These are phyloP conservation scores for Anabacerthia variegaticeps DNA, from an alignment of 2,797 vertebrate genomes.

Conservation along the genomic window DNA sequence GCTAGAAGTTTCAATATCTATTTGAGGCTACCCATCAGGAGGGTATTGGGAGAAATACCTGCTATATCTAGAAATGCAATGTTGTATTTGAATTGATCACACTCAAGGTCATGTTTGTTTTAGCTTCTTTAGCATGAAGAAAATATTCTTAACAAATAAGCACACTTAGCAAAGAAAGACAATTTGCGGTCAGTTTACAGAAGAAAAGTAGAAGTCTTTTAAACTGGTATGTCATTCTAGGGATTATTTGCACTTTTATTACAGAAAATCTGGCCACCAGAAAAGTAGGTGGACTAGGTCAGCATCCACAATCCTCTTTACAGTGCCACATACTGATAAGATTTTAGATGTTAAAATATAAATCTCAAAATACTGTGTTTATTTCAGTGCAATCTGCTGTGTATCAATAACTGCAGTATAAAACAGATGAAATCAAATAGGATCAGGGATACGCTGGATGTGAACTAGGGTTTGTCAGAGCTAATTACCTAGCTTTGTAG, in stretches of 20 bases:
- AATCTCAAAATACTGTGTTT: constrained; percentile 26
- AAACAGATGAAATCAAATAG: neutral
- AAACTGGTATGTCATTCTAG: constrained; percentile 7
- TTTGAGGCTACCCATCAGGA: neutral
- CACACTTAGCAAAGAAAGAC: neutral
- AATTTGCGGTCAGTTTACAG: constrained; percentile 10
- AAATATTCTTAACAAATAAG: constrained; percentile 17
- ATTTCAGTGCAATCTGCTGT: neutral
- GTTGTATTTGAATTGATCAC: constrained; percentile 20
- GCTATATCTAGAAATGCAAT: neutral
- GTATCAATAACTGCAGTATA: neutral
- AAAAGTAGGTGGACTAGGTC: constrained; percentile 35
- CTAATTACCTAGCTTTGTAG: neutral
- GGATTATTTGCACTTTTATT: constrained; percentile 46
- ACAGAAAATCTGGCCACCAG: constrained; percentile 14
- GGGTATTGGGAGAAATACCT: neutral
- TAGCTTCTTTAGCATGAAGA: neutral
- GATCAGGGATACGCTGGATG: neutral
- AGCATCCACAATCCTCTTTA: neutral
- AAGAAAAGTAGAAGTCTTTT: constrained; percentile 12
- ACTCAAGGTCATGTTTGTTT: neutral
- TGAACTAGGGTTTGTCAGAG: neutral
- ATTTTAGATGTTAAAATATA: constrained; percentile 28
- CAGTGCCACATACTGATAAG: constrained; percentile 5
- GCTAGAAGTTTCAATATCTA: neutral